These are phyloP conservation scores for Ophioderma brevispina DNA, from an alignment of 35 echinoderm and acorn worm species.

Conservation along the genomic window DNA sequence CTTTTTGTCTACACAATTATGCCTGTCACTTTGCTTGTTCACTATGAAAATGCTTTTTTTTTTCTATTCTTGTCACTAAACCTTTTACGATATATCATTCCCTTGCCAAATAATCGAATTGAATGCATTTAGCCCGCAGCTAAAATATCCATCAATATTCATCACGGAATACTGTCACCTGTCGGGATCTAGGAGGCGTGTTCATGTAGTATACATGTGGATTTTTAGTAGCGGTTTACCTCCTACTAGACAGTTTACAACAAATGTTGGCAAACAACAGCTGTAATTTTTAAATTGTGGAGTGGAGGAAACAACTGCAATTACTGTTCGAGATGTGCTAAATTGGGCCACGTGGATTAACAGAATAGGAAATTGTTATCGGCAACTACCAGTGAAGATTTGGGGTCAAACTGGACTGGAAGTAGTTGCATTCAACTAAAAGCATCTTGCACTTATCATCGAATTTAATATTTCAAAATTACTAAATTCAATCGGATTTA, in stretches of 20 bases:
- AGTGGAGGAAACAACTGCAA: too few relatives aligned
- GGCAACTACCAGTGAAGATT: too few relatives aligned
- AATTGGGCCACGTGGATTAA: too few relatives aligned
- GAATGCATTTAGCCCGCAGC: neutral
- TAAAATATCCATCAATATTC: slow-evolving; percentile 15
- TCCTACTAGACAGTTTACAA: neutral
- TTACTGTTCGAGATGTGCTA: too few relatives aligned
- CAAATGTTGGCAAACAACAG: neutral
- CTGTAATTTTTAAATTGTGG: too few relatives aligned
- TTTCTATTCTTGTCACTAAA: neutral
- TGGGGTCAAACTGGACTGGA: too few relatives aligned
- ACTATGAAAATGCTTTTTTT: neutral
- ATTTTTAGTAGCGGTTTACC: neutral
- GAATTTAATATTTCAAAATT: too few relatives aligned
- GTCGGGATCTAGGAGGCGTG: neutral
- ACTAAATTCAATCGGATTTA: too few relatives aligned
- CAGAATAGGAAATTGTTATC: too few relatives aligned
- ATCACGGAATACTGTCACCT: neutral
- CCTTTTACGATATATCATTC: slow-evolving; percentile 5
- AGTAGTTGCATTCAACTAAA: too few relatives aligned
- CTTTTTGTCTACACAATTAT: neutral
- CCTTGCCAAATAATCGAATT: neutral
- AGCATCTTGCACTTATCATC: too few relatives aligned
- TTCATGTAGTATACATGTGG: neutral
- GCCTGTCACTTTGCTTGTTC: neutral